Evolutionary conservation across 2,797 vertebrate species (phyloP).

Genomic region (Labeo calbasu): DNA sequence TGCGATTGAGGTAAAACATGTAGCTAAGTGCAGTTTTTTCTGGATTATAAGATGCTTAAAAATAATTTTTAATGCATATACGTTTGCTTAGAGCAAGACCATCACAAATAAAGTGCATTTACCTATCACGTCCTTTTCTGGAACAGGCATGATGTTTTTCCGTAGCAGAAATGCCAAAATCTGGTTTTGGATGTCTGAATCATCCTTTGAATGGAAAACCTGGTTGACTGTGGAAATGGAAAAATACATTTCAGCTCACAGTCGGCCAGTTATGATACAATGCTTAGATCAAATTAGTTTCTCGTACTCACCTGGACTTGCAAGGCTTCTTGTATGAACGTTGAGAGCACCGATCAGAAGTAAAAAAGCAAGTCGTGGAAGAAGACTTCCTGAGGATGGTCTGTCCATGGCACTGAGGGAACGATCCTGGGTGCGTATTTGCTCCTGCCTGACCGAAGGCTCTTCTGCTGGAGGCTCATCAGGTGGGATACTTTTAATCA

Average conservation of each 20-base stretch:
- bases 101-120: not conserved
- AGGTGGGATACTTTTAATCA: conserved; percentile 73
- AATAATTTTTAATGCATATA: not conserved
- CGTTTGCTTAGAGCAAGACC: not conserved
- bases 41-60: conserved; percentile 7
- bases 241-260: not conserved
- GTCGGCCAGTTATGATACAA: not conserved
- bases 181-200: conserved; percentile 71
- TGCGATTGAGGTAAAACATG: conserved; percentile 54
- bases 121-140: conserved; percentile 71
- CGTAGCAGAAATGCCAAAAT: conserved; percentile 74
- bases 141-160: conserved; percentile 68
- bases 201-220: conserved; percentile 67
- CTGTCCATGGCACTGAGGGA: conserved; percentile 70
- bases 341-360: conserved; percentile 69
- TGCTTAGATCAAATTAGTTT: not conserved
- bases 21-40: conserved; percentile 6
- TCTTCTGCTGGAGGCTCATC: conserved; percentile 59
- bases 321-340: conserved; percentile 71
- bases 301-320: conserved; percentile 70
- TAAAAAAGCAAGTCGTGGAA: conserved; percentile 71
- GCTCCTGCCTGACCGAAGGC: conserved; percentile 48
- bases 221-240: conserved; percentile 66
- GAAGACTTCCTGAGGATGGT: conserved; percentile 64
- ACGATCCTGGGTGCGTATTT: conserved; percentile 43